Percentiles rank a stretch among this genome's conserved stretches.
These are phyloP conservation scores for Diadema setosum DNA, from an alignment of 35 echinoderm and acorn worm genomes.

Conservation along the genomic window DNA sequence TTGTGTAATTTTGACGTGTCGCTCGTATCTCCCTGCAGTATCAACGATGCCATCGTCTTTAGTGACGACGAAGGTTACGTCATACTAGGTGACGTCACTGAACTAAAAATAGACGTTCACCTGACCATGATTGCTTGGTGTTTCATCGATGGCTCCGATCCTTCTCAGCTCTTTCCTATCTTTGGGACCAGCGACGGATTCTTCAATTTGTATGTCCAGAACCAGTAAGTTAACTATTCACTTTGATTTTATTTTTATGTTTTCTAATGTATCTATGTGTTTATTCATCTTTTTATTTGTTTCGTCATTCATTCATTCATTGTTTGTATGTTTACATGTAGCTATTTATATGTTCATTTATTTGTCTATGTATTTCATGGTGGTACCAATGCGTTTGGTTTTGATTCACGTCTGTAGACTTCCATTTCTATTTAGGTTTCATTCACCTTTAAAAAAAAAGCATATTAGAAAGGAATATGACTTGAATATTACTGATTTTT, in stretches of 20 bases:
- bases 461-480: too few species aligned
- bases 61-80: neutral
- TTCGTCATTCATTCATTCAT: neutral
- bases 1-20: too few species aligned
- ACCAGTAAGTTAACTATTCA: neutral
- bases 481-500: too few species aligned
- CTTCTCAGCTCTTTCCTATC: neutral
- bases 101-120: neutral
- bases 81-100: neutral
- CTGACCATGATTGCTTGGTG: neutral
- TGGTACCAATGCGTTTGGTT: too few species aligned
- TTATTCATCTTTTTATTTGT: neutral
- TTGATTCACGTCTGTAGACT: too few species aligned
- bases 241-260: neutral
- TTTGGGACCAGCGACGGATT: neutral
- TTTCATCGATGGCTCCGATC: neutral
- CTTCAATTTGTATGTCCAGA: neutral
- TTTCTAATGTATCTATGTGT: neutral
- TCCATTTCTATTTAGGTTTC: too few species aligned
- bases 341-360: neutral
- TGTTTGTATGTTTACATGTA: neutral
- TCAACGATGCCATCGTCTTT: neutral
- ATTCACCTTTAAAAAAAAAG: too few species aligned
- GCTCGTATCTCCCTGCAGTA: neutral
- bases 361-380: too few species aligned